Base-by-base conservation (phyloP, 2,888 invertebrate species). In the Anarsia innoxiella region DNA sequence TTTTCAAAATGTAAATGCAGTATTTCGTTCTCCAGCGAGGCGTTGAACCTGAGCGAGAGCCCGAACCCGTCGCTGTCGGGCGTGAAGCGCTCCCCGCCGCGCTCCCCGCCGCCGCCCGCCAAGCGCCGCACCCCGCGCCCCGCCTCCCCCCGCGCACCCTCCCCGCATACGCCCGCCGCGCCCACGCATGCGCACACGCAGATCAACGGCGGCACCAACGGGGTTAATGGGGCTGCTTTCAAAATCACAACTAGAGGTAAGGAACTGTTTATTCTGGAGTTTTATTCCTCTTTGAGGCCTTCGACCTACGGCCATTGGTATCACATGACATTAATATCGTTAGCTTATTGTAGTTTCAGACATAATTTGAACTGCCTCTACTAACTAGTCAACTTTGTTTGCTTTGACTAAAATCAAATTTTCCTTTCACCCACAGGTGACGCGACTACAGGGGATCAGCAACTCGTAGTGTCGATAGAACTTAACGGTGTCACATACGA, bases 401-500 rank as follows among this genome's bases (percentile, higher is more conserved):
- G 9, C 13, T 23, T 4, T n/a, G n/a, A n/a, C n/a, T n/a, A n/a
- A n/a, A n/a, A n/a, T n/a, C n/a, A 14, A 13, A 25, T 11, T 31
- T 16, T 23, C 2, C n/a, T 39, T 29, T 34, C 12, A 35, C 25
- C 84, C 79, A 0, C 77, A 95, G 96, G 93, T 51, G 94, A 94
- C 61, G 91, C 93, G 14, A 88, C 89, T 46, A 93, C 91, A 53
- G 92, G 93, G 6, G 95, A 96, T 64, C 94, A 92, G 62, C 96
- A 97, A 38, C 82, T 99, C 47, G 92, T 94, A 25, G 96, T 99
- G 19, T 95, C 95, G 59, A 95, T 99, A 91, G 97, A 99, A 75
- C 87, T 99, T 44, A 97, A 99, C 69, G 98, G 98, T 29, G 90
- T 95, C 36, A 93, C 93, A 74, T 99, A 98, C 76, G 95, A 97